A percentile compares a stretch with the other conserved stretches of the same genome.
phyloP scores from a whole-genome alignment of 2,797 vertebrate genomes.

The Chaenodraco wilsoni region DNA sequence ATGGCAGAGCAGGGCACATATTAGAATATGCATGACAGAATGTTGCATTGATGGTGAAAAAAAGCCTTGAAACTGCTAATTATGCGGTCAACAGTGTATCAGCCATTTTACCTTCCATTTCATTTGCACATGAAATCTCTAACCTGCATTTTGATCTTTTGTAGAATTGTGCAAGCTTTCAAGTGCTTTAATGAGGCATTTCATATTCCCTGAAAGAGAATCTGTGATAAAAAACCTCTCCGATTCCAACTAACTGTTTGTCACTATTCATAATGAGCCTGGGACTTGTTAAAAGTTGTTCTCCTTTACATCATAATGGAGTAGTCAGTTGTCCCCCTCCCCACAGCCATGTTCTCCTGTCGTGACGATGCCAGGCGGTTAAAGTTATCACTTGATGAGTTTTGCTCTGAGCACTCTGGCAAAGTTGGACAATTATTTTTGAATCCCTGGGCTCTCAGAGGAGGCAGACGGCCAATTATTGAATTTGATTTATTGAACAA shows the following conservation, averaged over 20 bases:
- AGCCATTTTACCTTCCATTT: slow-evolving; percentile 67
- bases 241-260: slow-evolving; percentile 58
- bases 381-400: slow-evolving; percentile 60
- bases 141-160: slow-evolving; percentile 74
- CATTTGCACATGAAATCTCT: slow-evolving; percentile 75
- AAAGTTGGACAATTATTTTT: slow-evolving; percentile 76
- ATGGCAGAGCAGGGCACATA: slow-evolving; percentile 68
- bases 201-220: slow-evolving; percentile 64
- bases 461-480: slow-evolving; percentile 62
- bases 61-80: slow-evolving; percentile 66
- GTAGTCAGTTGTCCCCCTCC: slow-evolving; percentile 47
- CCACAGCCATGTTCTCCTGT: slow-evolving; percentile 39
- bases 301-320: slow-evolving; percentile 61
- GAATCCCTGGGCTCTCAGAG: slow-evolving; percentile 47
- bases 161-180: slow-evolving; percentile 69
- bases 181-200: slow-evolving; percentile 81
- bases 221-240: slow-evolving; percentile 55
- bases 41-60: slow-evolving; percentile 54
- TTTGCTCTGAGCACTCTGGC: slow-evolving; percentile 62
- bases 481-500: slow-evolving; percentile 52
- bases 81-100: slow-evolving; percentile 76
- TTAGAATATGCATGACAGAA: slow-evolving; percentile 80
- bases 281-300: slow-evolving; percentile 49
- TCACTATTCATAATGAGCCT: slow-evolving; percentile 74
- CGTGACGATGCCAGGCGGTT: slow-evolving; percentile 18